These are phyloP conservation scores for Nycticryphes semicollaris DNA, from an alignment of 2,113 vertebrate genomes.

Conservation along the genomic window DNA sequence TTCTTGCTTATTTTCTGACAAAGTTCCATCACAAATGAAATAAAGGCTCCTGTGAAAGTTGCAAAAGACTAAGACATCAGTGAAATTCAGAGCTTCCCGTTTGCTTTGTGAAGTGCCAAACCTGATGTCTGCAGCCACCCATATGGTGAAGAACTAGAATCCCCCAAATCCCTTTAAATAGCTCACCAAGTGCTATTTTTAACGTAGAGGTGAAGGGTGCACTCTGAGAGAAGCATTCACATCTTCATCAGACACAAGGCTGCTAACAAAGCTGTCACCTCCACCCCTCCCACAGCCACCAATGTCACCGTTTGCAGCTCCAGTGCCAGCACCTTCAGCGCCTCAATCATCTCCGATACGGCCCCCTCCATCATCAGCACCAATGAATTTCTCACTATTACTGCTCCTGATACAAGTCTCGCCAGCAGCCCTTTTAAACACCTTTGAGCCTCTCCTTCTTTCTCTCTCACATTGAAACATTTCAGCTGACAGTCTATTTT, in stretches of 20 bases:
- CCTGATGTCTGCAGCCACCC: not conserved
- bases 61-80: not conserved
- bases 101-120: not conserved
- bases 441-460: slow-evolving; percentile 47
- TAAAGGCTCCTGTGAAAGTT: not conserved
- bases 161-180: slow-evolving; percentile 8
- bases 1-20: not conserved
- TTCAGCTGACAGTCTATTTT: slow-evolving; percentile 63
- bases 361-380: slow-evolving; percentile 41
- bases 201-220: not conserved
- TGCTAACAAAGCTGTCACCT: slow-evolving; percentile 55
- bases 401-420: slow-evolving; percentile 1
- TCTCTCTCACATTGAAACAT: slow-evolving; percentile 45
- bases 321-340: not conserved
- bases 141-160: not conserved
- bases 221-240: not conserved
- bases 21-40: not conserved
- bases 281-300: slow-evolving; percentile 23
- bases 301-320: slow-evolving; percentile 49
- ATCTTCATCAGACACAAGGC: slow-evolving; percentile 28
- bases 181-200: not conserved
- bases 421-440: slow-evolving; percentile 56
- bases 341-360: slow-evolving; percentile 10
- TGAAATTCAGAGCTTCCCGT: not conserved
- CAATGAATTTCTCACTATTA: slow-evolving; percentile 11